Evolutionary conservation across 2,797 vertebrate genomes (phyloP), one percentile per base, ranked within the genome.

Genomic region (Chelonia mydas): DNA sequence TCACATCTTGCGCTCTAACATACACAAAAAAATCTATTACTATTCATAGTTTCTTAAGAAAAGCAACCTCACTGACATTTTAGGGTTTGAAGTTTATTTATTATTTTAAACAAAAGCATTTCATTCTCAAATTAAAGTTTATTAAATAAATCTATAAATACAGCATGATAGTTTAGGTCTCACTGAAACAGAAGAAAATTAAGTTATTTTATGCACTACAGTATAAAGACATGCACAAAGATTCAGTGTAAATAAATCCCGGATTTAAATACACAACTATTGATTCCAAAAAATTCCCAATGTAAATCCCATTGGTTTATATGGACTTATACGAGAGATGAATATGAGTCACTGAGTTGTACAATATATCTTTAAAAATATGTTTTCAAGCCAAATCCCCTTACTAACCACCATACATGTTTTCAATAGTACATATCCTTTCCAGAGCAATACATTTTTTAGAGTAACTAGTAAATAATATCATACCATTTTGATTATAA

Each of bases 1-100:
- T 99, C 99, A 92, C 99, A 99, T 79, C 98, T 99, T 27, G 98
- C 96, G 47, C 98, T 99, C 99, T 99, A 95, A 7, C 84, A 65
- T 94, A 97, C 19, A 90, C 95, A 53, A 86, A 87, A 97, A 86
- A 84, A 93, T 53, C 3, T 54, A 61, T 45, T 88, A 15, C 47
- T 93, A 93, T 11, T 89, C 86, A 8, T 78, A 96, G 27, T 25
- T 53, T 86, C 15, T 80, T 94, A 4, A 84, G 65, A 82, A 87
- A 95, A 90, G 51, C 25, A 92, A 76, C 15, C 65, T 49, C 10
- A 31, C 13, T 47, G 28, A 77, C 7, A 90, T 86, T 77, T 47
- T 57, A 84, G 28, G 79, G 50, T 90, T 51, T 84, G 41, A 91
- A 95, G 10, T 53, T 51, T 3, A 27, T 84, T 0, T 25, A 83